Evolutionary conservation across 1,140 invertebrate genomes (phyloP), one percentile per base, ranked within the genome.

Genomic region (Neodiprion fabricii): DNA sequence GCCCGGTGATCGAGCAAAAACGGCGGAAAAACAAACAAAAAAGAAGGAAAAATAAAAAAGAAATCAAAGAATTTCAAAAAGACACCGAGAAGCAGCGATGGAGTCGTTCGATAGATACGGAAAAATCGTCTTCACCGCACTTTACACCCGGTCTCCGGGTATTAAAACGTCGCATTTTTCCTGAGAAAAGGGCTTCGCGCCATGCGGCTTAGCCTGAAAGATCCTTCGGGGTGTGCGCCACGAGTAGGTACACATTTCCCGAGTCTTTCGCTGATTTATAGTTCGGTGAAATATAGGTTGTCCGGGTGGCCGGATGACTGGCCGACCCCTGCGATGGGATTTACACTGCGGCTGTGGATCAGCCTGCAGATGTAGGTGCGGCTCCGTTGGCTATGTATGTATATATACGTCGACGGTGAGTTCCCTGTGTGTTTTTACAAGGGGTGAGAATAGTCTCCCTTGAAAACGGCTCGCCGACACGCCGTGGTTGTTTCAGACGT

Each of bases 211-310:
- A 3, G 28, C 28, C 5, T 2, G 5, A 40, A 40, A 40, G 28
- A 40, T 40, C 28, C 28, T 40, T 2, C 28, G 28, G 28, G 28
- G 28, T 2, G 28, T 40, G 28, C 28, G 28, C 28, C 28, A 40
- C 2, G 79, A 78, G 80, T 82, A 80, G 81, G 81, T 61, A 14
- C 53, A 11, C 53, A 61, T 82, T 82, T 80, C 79, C 77, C 74
- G 76, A 82, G 80, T 80, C 80, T 79, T 82, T 77, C 77, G 28
- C 77, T 82, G 81, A 82, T 82, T 82, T 82, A 82, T 82, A 67
- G 75, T 73, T 75, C 71, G 66, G 67, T 80, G 78, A 82, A 79
- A 82, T 82, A 82, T 82, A 82, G 80, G 76, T 80, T 82, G 77
- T 76, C 65, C 49, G 72, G 73, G 72, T 12, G 72, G 73, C 67